Evolutionary conservation across 2,797 vertebrate genomes (phyloP), one percentile per base, ranked within the genome.

Genomic region (Diplodus puntazzo): DNA sequence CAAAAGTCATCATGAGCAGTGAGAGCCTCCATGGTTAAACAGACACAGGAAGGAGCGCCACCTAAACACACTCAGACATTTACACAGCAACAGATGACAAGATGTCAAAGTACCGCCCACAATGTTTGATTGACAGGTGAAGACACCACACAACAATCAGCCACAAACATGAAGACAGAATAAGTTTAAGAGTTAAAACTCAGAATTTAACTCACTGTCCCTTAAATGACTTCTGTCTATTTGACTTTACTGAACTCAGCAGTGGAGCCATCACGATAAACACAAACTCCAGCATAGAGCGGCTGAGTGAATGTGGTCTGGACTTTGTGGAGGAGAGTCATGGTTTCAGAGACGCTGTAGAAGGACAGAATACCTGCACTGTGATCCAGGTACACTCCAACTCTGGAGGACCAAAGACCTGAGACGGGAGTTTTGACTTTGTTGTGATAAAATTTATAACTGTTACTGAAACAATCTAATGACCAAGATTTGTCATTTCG

Each of bases 221-320:
- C 18, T n/a, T 30, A 13, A n/a, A 27, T 27, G 21, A 12, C 21
- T 61, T 45, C 18, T 53, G 39, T 50, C 59, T 70, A 69, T 23
- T 43, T 23, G 7, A 78, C 57, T 34, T 80, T 27, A 5, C 65
- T 49, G 25, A 83, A 71, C 62, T 80, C 73, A 27, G 73, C 55
- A 0, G 1, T 42, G 45, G 1, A 25, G 30, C n/a, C 62, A 18
- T 4, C 0, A 25, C 14, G 7, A 12, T 6, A 9, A 34, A 62
- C 0, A 17, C 11, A 0, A 3, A 85, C 4, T 1, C 80, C 76
- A 45, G 73, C 77, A 46, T 73, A 30, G 17, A 85, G 64, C 3
- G 76, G 80, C 73, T 72, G 34, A 50, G 11, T 76, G 76, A 85
- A 85, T 5, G 50, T 0, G 9, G 64, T 79, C 63, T 73, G 64